Base-by-base conservation (phyloP, 1,140 invertebrate genomes). In the Drosophila parabipectinata region DNA sequence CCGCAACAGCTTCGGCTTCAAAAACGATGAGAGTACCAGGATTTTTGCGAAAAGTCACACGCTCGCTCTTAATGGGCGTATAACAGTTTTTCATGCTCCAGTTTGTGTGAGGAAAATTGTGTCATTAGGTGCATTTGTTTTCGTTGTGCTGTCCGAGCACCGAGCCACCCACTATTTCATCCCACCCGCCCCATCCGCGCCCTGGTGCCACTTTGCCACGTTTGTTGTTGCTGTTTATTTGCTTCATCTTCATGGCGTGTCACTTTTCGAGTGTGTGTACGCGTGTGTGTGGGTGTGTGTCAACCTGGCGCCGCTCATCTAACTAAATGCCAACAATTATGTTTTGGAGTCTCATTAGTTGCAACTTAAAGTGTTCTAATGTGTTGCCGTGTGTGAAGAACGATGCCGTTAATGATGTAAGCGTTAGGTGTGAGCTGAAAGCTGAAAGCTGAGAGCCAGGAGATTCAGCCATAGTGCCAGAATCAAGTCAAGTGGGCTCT, bases 51-150 rank as follows among this genome's bases (percentile, higher is more conserved):
- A 61, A 64, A 77, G 68, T 73, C 39, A 12, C 32, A 28, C 15
- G n/a, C 12, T 7, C 50, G 54, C 82, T 81, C 82, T 76, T 87
- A 9, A 6, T 21, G 18, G 57, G 30, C 2, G 82, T 85, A 85
- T 85, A 85, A 85, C 82, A 85, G 82, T 85, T 85, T 66, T 34
- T 39, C 30, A 9, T 69, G 80, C 32, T 68, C 51, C 52, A 80
- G 51, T 80, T 80, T 63, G 53, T 48, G 64, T 75, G 62, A 67
- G 66, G 72, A 52, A 88, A 85, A 88, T 88, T 88, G 83, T 88
- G 83, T 88, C 83, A 88, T 88, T 88, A 88, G 83, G 83, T 88
- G 83, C 83, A 88, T 88, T 88, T 88, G 83, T 88, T 88, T 88
- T 88, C 76, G 67, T 88, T 84, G 73, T 79, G 72, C 81, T 84